Percentiles rank a stretch among this genome's conserved stretches.
Evolutionary conservation across 1,140 invertebrate genomes (phyloP).

Genomic region (Thaumetopoea pityocampa): DNA sequence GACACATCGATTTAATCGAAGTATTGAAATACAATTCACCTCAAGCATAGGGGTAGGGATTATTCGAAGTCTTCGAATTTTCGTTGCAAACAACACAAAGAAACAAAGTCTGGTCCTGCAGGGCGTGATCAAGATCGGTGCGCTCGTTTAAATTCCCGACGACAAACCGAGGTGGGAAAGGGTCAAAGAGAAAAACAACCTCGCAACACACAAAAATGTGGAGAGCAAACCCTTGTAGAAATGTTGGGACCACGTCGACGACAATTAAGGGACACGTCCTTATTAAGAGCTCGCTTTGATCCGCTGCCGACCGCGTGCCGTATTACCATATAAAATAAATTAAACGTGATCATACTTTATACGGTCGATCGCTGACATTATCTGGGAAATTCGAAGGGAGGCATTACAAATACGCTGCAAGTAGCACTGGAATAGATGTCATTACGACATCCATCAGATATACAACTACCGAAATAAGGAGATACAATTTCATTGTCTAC

Average conservation of each 20-base stretch:
- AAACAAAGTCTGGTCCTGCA: slow-evolving; percentile 22
- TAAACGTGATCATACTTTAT: slow-evolving; percentile 24
- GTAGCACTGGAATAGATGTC: slow-evolving; percentile 23
- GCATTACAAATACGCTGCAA: slow-evolving; percentile 23
- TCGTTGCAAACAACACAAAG: slow-evolving; percentile 27
- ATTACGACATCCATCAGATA: slow-evolving; percentile 27
- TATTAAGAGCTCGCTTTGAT: slow-evolving; percentile 46
- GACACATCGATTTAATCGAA: too few species aligned
- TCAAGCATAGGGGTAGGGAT: too few species aligned
- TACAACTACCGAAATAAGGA: slow-evolving; percentile 23
- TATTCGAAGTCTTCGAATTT: slow-evolving; percentile 23
- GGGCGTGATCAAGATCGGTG: slow-evolving; percentile 30
- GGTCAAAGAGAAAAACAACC: slow-evolving; percentile 41
- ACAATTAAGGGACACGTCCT: slow-evolving; percentile 39
- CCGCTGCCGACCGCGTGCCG: slow-evolving; percentile 25
- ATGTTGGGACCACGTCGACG: slow-evolving; percentile 42
- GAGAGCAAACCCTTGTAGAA: slow-evolving; percentile 53
- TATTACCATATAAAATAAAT: slow-evolving; percentile 52
- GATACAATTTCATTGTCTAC: slow-evolving; percentile 36
- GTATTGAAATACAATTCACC: too few species aligned
- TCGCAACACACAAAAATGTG: slow-evolving; percentile 48
- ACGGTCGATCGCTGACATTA: slow-evolving; percentile 3
- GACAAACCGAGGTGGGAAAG: slow-evolving; percentile 49
- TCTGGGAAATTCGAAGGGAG: slow-evolving; percentile 12
- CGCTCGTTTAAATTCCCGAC: slow-evolving; percentile 54